Conservation (phyloP, 2,797 vertebrate genomes). For the Aldrovandia affinis region DNA sequence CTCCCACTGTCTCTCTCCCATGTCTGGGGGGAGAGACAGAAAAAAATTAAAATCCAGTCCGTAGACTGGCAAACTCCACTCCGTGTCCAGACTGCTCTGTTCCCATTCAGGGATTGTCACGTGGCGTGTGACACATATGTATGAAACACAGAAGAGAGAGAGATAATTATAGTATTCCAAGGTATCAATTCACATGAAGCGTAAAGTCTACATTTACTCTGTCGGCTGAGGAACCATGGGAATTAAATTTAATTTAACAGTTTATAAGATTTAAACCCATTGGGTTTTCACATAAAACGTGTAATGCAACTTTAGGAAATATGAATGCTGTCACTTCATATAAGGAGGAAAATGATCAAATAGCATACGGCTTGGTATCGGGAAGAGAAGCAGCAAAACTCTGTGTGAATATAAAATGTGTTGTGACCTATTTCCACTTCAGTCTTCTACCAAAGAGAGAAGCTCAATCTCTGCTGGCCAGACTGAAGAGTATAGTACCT, state of each 20-base stretch:
- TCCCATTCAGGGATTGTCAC: no score
- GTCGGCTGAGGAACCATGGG: background rate
- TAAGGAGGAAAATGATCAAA: conserved; percentile 3
- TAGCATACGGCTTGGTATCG: background rate
- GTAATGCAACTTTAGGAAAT: background rate
- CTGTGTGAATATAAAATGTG: conserved; percentile 8
- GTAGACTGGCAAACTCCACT: no score
- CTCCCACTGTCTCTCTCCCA: no score
- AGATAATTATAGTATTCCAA: background rate
- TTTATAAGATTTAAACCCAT: background rate
- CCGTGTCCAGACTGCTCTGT: no score
- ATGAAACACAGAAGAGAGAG: background rate
- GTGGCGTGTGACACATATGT: no score
- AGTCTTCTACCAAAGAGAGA: background rate
- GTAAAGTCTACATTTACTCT: background rate
- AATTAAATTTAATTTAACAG: background rate
- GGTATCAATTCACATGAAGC: background rate
- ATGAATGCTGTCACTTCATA: background rate
- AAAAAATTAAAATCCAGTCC: no score
- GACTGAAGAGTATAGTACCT: background rate
- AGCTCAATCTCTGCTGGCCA: background rate
- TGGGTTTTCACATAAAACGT: background rate
- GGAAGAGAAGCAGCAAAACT: background rate
- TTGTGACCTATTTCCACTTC: conserved; percentile 25
- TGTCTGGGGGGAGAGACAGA: no score